Percentiles rank a stretch among this genome's conserved stretches.
phyloP scores from a whole-genome alignment of 2,888 invertebrate genomes.

The Lasioglossum calceatum region DNA sequence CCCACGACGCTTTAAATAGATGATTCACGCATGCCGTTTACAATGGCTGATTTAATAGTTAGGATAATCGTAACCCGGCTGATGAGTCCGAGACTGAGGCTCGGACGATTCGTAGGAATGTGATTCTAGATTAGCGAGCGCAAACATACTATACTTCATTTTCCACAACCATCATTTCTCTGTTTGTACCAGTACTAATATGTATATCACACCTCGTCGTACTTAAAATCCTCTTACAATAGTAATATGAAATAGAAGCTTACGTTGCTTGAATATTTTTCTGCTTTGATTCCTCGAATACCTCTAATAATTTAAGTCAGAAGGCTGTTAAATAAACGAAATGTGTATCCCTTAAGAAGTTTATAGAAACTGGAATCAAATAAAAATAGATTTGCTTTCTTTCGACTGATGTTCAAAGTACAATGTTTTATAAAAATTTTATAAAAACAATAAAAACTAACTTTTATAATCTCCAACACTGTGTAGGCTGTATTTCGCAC shows the following conservation, averaged over 20 bases:
- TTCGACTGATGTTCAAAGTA: background rate
- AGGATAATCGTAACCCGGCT: background rate
- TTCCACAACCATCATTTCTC: background rate
- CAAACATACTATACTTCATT: background rate
- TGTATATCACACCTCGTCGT: too few species aligned
- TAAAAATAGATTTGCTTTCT: background rate
- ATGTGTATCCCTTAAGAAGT: background rate
- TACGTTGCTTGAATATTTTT: too few species aligned
- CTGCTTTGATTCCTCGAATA: too few species aligned
- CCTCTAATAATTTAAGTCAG: background rate
- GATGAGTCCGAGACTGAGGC: background rate
- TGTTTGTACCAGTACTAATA: too few species aligned
- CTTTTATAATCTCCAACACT: background rate
- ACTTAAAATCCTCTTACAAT: too few species aligned
- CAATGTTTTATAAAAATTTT: background rate
- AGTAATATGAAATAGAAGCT: too few species aligned
- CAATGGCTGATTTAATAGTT: background rate
- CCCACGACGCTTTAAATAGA: background rate
- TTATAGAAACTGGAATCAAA: background rate
- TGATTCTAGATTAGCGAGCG: background rate
- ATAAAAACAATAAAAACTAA: background rate
- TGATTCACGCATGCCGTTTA: conserved; percentile 12
- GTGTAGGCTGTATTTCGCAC: background rate
- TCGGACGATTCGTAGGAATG: background rate
- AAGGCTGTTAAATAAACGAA: background rate